phyloP scores from a whole-genome alignment of 2,797 vertebrate species.

The Tangara arthus region DNA sequence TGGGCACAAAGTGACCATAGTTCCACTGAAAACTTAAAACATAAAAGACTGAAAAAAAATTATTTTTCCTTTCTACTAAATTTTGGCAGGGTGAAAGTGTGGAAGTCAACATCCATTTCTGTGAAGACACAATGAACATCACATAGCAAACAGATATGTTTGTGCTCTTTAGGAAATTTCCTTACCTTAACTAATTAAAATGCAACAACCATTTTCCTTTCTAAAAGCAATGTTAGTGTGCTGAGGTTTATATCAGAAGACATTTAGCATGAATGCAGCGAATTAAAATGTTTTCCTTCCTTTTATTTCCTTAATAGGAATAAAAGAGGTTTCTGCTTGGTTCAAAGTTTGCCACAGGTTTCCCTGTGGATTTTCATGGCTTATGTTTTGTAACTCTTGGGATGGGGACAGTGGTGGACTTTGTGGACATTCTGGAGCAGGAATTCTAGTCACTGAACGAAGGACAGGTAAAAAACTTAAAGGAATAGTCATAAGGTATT shows the following conservation, averaged over 20 bases:
- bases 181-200: not conserved
- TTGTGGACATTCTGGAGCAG: not conserved
- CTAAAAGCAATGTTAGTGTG: not conserved
- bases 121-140: not conserved
- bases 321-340: not conserved
- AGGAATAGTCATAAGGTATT: not conserved
- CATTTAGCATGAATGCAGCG: not conserved
- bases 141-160: rapidly evolving
- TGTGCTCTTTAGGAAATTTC: not conserved
- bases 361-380: not conserved
- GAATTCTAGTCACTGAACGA: not conserved
- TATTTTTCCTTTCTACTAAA: not conserved
- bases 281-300: not conserved
- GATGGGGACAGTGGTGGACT: not conserved
- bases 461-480: not conserved
- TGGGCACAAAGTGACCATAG: not conserved
- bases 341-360: not conserved
- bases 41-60: not conserved
- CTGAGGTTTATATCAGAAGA: not conserved
- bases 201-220: not conserved
- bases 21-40: not conserved
- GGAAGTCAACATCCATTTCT: not conserved
- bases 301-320: not conserved
- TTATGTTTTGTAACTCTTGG: not conserved
- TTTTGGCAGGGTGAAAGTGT: rapidly evolving